Evolutionary conservation across 2,113 vertebrate species (phyloP).

Genomic region (Plectropomus leopardus): DNA sequence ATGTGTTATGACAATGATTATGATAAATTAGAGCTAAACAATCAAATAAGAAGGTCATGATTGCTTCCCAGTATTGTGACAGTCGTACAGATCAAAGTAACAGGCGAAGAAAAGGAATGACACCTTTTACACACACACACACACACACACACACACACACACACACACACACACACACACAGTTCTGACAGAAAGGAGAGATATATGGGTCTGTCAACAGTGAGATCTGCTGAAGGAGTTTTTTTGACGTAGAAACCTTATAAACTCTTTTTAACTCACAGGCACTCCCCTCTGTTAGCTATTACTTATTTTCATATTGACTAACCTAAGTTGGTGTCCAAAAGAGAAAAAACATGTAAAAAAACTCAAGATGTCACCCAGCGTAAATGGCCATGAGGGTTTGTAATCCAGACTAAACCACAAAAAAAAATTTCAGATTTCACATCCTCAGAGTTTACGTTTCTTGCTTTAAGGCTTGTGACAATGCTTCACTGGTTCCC

Average conservation of each 20-base stretch:
- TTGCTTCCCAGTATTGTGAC: neutral
- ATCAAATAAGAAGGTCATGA: neutral
- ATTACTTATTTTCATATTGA: neutral
- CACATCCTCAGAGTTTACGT: neutral
- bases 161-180: neutral
- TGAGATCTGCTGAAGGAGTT: neutral
- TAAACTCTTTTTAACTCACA: neutral
- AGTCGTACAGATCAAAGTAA: neutral
- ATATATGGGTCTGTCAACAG: conserved; percentile 25
- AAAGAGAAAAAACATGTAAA: neutral
- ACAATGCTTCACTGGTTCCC: conserved; percentile 55
- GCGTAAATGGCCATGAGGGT: neutral
- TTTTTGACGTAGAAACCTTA: neutral
- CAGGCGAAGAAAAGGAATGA: neutral
- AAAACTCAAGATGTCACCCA: too few relatives aligned
- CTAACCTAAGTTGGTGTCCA: neutral
- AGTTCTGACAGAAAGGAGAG: conserved; percentile 9
- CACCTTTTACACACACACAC: neutral
- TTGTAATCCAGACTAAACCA: neutral
- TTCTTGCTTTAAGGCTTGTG: conserved; percentile 13
- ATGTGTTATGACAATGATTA: neutral
- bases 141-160: neutral
- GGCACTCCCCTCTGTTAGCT: conserved; percentile 2
- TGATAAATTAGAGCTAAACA: neutral
- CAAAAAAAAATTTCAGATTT: conserved; percentile 14